Base-by-base conservation (phyloP, 92 coral and sea anemone genomes). In the Micromussa lordhowensis region DNA sequence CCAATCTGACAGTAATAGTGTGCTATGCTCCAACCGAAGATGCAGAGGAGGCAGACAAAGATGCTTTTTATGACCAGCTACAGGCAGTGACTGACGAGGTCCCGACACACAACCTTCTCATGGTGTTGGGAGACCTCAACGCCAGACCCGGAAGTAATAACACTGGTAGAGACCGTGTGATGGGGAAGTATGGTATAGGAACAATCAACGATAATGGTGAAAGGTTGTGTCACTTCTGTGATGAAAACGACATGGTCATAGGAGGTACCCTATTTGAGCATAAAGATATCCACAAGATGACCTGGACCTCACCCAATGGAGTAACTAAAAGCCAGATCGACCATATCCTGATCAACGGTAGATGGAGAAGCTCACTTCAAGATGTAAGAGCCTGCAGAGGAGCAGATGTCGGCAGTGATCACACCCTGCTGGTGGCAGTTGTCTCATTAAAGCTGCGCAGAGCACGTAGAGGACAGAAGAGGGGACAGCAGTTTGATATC, bases 21-120 rank as follows among this genome's bases (percentile, higher is more conserved):
- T 85, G 88, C 88, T 85, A 85, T 85, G 73, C 83, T 58, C 82
- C 82, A 48, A 82, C 77, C 32, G 76, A 82, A 82, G 59, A 82
- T 68, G 86, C 86, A 31, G 86, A 68, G 32, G 32, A 38, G 63
- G 24, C 57, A 29, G 61, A 78, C 59, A 78, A 36, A 40, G 64
- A 78, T 38, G 82, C 57, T 36, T 78, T 78, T 78, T 78, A 38
- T 28, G 32, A 51, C 35, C n/a, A 51, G 40, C 15, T 81, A 31
- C 73, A 58, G 85, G 1, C 85, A 51, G 73, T 58, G 73, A 29
- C 40, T 28, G 69, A 80, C 5, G 71, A 68, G 40, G 71, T 38
- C 3, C 85, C 85, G 19, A 58, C 13, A 55, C 28, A 44, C 12
- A 48, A 72, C 49, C 21, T 72, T 12, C 77, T 72, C 17, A 28